Evolutionary conservation across 1,140 invertebrate species (phyloP), one percentile per base, ranked within the genome.

Genomic region (Gryllus bimaculatus): DNA sequence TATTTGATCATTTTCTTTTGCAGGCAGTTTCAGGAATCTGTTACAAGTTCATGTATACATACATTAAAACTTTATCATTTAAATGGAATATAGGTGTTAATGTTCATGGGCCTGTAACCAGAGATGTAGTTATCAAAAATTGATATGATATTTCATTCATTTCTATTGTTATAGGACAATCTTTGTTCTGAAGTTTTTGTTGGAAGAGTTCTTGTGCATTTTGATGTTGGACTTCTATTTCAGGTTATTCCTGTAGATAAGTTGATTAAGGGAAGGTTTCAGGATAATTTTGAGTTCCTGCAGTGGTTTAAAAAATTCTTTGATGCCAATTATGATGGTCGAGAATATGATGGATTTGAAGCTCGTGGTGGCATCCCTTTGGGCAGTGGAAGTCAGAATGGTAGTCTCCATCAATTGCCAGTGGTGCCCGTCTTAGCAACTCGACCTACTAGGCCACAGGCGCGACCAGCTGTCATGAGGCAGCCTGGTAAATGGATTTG

Each of bases 221-320:
- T 13, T 66, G 54, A 18, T 66, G 10, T 10, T 66, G 26, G 18
- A 66, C 54, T 66, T 48, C 20, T 47, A 77, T 88, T 87, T 81
- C 88, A 98, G 97, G 94, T 98, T 85, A 97, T 99, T 88, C 96
- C 96, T 81, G 96, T 99, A 86, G 97, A 99, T 87, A 96, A 94
- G 88, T 91, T 99, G 87, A 96, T 98, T 85, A 99, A 99, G 88
- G 97, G 96, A 83, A 92, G 95, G 84, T 99, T 99, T 88, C 96
- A 98, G 92, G 98, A 99, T 89, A 99, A 99, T 89, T 99, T 99
- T 92, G 98, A 99, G 89, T 99, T 99, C 90, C 92, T 99, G 81
- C 98, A 99, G 90, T 99, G 98, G 98, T 99, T 99, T 89, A 99
- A 99, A 90, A 98, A 98, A 86, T 99, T 99, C 88, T 99, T 99